Percentiles rank a stretch among this genome's conserved stretches.
Evolutionary conservation across 2,888 invertebrate genomes (phyloP).

Genomic region (Heliconius ismenius): DNA sequence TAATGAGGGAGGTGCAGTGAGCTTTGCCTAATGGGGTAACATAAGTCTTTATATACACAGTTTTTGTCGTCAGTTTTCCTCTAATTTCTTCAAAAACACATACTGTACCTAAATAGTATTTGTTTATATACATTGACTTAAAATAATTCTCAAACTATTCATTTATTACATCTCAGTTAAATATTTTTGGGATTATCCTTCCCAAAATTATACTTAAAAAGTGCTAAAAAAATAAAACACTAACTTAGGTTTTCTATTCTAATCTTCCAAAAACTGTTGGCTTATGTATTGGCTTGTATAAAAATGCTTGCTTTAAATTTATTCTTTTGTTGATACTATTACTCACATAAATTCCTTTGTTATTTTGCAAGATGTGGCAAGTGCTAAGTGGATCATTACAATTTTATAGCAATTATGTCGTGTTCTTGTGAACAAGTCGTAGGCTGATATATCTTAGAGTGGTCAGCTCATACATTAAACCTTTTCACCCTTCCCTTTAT

Average conservation of each 20-base stretch:
- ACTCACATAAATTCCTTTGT: not conserved
- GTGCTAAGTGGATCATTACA: slow-evolving; percentile 50
- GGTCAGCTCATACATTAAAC: slow-evolving; percentile 64
- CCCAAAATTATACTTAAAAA: not conserved
- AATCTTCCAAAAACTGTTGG: not conserved
- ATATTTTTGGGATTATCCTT: no score
- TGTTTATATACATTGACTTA: not conserved
- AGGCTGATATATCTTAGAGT: slow-evolving; percentile 75
- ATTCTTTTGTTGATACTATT: not conserved
- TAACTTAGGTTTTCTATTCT: not conserved
- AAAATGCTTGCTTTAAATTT: not conserved
- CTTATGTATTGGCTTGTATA: no score
- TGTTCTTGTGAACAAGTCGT: slow-evolving; percentile 78
- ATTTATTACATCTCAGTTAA: no score
- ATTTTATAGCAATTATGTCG: slow-evolving; percentile 72
- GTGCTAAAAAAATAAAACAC: no score
- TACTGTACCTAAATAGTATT: not conserved
- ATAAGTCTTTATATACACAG: no score
- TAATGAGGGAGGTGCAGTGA: no score
- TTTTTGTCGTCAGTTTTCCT: not conserved
- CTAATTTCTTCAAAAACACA: not conserved
- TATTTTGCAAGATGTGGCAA: slow-evolving; percentile 18
- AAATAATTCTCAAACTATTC: no score
- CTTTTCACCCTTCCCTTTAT: slow-evolving; percentile 52
- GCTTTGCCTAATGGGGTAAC: no score